phyloP scores from a whole-genome alignment of 2,113 vertebrate species.

The Dendropsophus ebraccatus region DNA sequence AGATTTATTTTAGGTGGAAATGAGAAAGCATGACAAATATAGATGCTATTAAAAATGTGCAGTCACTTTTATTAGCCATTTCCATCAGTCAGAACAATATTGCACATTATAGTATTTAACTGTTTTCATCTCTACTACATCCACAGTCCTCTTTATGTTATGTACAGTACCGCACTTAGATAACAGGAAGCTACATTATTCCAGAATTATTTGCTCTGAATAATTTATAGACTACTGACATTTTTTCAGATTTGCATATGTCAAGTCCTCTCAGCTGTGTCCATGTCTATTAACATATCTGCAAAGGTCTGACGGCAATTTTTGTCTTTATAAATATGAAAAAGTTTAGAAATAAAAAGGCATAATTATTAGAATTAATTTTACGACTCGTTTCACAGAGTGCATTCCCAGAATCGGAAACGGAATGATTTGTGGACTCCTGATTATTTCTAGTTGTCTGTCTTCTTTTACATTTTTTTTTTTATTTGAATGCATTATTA shows the following conservation, averaged over 20 bases:
- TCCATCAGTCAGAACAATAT: neutral
- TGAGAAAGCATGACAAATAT: no score
- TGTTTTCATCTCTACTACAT: neutral
- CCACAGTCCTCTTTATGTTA: neutral
- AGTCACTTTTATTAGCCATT: neutral
- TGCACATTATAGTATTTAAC: no score
- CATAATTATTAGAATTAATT: constrained; percentile 30
- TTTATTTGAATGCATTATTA: no score
- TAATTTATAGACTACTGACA: constrained; percentile 26
- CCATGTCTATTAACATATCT: constrained; percentile 39
- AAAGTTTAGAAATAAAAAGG: constrained; percentile 5
- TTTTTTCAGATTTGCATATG: constrained; percentile 48
- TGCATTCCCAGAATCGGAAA: neutral
- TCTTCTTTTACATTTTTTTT: neutral
- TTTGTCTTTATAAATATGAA: constrained; percentile 41
- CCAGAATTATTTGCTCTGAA: constrained; percentile 5
- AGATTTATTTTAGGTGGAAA: no score
- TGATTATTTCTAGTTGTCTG: neutral
- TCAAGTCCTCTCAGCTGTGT: constrained; percentile 38
- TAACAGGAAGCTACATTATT: neutral
- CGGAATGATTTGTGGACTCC: neutral
- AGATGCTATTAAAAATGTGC: neutral
- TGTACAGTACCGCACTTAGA: neutral
- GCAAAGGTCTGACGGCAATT: constrained; percentile 19
- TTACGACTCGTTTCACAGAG: neutral